A percentile compares a stretch with the other conserved stretches of the same genome.
Conservation (phyloP, 2,113 vertebrate species). For the Atherinomorus stipes region DNA sequence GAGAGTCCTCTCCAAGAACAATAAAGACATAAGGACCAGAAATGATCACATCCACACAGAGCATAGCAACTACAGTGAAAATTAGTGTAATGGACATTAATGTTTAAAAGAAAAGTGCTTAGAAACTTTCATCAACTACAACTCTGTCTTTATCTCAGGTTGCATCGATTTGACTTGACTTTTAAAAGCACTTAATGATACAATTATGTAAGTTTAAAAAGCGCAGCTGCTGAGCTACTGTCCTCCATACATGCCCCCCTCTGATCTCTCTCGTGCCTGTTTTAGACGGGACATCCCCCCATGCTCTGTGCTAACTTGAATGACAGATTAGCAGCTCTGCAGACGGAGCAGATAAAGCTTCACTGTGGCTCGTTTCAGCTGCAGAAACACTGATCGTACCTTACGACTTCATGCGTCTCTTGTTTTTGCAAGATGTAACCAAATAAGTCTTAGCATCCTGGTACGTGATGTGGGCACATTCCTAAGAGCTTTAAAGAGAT, state of each 20-base stretch:
- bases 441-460: not conserved
- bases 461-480: conserved; percentile 8
- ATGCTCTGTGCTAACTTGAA: conserved; percentile 38
- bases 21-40: not conserved
- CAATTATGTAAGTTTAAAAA: conserved; percentile 13
- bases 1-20: conserved; percentile 13
- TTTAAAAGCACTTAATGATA: conserved; percentile 24
- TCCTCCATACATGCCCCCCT: conserved; percentile 21
- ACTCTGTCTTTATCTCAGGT: not conserved
- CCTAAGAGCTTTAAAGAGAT: conserved; percentile 10
- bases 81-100: not conserved
- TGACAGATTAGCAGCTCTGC: conserved; percentile 60
- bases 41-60: not conserved
- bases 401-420: not conserved
- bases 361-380: conserved; percentile 15
- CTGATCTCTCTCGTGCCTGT: conserved; percentile 41
- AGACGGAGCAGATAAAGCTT: conserved; percentile 27
- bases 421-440: not conserved
- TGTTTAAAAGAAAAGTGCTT: not conserved
- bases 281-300: conserved; percentile 59
- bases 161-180: not conserved
- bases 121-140: not conserved
- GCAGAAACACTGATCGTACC: not conserved
- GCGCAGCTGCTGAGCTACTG: conserved; percentile 26
- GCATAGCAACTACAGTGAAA: not conserved